Base-by-base conservation (phyloP, 2,888 invertebrate genomes). In the Teinopalpus imperialis region DNA sequence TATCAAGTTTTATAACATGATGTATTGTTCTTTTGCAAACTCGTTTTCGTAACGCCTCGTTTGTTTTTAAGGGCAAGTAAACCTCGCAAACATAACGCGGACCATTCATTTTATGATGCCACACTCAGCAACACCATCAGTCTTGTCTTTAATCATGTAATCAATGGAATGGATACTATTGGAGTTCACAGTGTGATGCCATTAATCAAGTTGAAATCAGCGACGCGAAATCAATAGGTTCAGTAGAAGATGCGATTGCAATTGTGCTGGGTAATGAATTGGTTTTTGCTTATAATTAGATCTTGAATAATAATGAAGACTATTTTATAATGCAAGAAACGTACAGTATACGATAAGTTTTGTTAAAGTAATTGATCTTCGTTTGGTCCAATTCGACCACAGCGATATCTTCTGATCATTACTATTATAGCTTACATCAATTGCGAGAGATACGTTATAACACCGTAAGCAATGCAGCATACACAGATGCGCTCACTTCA, bases 131-230 rank as follows among this genome's bases (percentile, higher is more conserved):
- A 44, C 44, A 54, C 52, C 55, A 56, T 59, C 45, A 52, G 54
- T 64, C 58, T 63, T 67, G 54, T 54, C 54, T 50, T 47, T 54
- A 49, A 53, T 54, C 61, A 55, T 48, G 64, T 77, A 77, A 79
- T 80, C 74, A 75, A 66, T 69, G 61, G 61, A 73, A 70, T 69
- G 66, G 62, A 64, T 66, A 66, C 61, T 63, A 67, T 64, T 65
- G 61, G 58, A 60, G 61, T 54, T 49, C 56, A 51, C 52, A 47
- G 48, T 46, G 51, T 52, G 52, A 52, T 46, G 47, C 56, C 64
- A 81, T 81, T 67, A 75, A 81, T 81, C 79, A 77, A 55, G 51
- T n/a, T 45, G 53, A 59, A 69, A 80, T 77, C 81, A 73, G 66
- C 56, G 69, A 71, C 66, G 56, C 60, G 54, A 56, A 72, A 74